Percentiles rank a stretch among this genome's conserved stretches.
These are phyloP conservation scores for Lota lota DNA, from an alignment of 2,113 vertebrate species.

Conservation along the genomic window DNA sequence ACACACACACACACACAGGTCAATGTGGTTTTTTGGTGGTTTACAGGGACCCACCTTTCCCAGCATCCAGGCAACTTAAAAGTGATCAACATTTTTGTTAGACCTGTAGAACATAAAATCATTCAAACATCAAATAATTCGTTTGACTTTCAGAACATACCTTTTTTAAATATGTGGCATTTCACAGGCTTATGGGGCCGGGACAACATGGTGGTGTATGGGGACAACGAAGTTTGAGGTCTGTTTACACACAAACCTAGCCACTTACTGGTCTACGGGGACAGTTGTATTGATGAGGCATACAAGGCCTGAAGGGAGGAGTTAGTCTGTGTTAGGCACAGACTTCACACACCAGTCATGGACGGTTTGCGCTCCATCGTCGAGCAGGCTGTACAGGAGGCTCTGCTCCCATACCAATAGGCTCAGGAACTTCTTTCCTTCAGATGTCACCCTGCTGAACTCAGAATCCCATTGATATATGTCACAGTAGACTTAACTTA, in stretches of 20 bases:
- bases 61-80: background rate
- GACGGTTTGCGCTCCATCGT: too few relatives aligned
- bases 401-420: too few relatives aligned
- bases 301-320: too few relatives aligned
- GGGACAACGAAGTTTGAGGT: background rate
- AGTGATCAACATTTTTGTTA: background rate
- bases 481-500: too few relatives aligned
- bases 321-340: too few relatives aligned
- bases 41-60: constrained; percentile 3
- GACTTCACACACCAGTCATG: too few relatives aligned
- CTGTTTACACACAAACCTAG: constrained; percentile 1
- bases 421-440: too few relatives aligned
- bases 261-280: background rate
- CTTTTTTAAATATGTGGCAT: background rate
- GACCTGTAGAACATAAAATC: background rate
- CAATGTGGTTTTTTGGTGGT: background rate
- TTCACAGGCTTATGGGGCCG: background rate
- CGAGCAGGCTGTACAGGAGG: too few relatives aligned
- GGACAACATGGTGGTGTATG: background rate
- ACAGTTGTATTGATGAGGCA: background rate
- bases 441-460: too few relatives aligned
- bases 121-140: background rate
- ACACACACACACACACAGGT: background rate
- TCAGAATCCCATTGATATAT: too few relatives aligned
- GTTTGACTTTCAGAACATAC: background rate